Evolutionary conservation across 1,140 invertebrate species (phyloP), one percentile per base, ranked within the genome.

Genomic region (Conus ventricosus): DNA sequence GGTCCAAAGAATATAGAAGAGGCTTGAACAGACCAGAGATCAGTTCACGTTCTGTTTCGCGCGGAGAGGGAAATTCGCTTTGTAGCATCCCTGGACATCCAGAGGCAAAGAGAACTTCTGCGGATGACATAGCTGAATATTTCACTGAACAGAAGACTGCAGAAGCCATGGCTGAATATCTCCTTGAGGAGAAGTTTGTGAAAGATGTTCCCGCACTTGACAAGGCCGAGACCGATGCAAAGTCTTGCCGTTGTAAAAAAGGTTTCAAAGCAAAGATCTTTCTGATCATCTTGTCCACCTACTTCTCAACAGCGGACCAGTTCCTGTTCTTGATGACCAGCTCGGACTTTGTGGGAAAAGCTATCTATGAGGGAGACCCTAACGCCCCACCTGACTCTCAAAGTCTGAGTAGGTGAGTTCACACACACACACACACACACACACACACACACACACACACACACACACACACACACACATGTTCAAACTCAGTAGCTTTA

Each of bases 311-410:
- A 23, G 71, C 20, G 7, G 71, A 39, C 11, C n/a, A 27, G 17
- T 15, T 78, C 7, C n/a, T 87, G 71, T 87, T 78, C 85, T 55
- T 75, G 51, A 78, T 87, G 71, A 76, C 75, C 4, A 57, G 13
- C 20, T 80, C 85, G 53, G 85, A 87, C 60, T 87, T 55, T 53
- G 85, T 87, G 20, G 75, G 85, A 53, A 87, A 87, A 39, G 85
- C 67, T 53, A 80, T 87, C 71, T 57, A 78, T 23, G 75, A 27
- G 13, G 85, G 85, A 8, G n/a, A 87, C 4, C 85, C 85, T 8
- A 7, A 57, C 11, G 85, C 71, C 5, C 51, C 39, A 11, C 17
- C 85, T 0, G 85, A 55, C 8, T 63, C 82, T 3, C 53, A 84
- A 10, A 63, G 82, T 63, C 82, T 84, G 5, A 39, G 11, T 8